Evolutionary conservation across 2,888 invertebrate genomes (phyloP), one percentile per base, ranked within the genome.

Genomic region (Rotaria socialis): DNA sequence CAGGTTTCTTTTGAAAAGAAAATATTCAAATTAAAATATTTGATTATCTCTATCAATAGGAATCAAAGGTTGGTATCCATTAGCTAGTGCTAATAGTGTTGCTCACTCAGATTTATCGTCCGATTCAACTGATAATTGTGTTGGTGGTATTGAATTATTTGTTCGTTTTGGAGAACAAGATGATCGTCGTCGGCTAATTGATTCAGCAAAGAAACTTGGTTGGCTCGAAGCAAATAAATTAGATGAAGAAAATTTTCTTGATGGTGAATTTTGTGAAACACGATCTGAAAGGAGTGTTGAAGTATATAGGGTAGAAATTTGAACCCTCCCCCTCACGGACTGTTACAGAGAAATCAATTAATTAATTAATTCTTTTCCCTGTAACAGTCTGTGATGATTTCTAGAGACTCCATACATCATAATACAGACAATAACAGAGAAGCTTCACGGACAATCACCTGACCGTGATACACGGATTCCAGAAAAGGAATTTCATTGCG

Each of bases 141-240:
- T 90, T 58, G 91, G 91, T 43, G 91, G 90, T n/a, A 87, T 91
- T 84, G 91, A 91, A 87, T 80, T 91, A 86, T 88, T 88, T 6
- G 60, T 90, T 52, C 89, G 89, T 87, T 90, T 91, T 89, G 89
- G 90, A 35, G 90, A 90, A 86, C 88, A 89, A 85, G 89, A 89
- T 67, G 90, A 90, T 87, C 88, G 89, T 85, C 89, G 90, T 47
- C 87, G 89, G 19, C 89, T 90, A 55, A 87, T 90, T 50, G 89
- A 89, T 86, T 89, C 89, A 43, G 90, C 89, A 10, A 87, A 90
- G 80, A 89, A 89, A 14, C 89, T 90, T 7, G 91, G 91, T 11
- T 91, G 90, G 90, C 5, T 80, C 0, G 47, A 43, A n/a, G 47
- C 47, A 0, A 80, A 80, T 19, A 47, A 80, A 24, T 2, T 2